Evolutionary conservation across 2,113 vertebrate species (phyloP).

Genomic region (Pleuronectes platessa): DNA sequence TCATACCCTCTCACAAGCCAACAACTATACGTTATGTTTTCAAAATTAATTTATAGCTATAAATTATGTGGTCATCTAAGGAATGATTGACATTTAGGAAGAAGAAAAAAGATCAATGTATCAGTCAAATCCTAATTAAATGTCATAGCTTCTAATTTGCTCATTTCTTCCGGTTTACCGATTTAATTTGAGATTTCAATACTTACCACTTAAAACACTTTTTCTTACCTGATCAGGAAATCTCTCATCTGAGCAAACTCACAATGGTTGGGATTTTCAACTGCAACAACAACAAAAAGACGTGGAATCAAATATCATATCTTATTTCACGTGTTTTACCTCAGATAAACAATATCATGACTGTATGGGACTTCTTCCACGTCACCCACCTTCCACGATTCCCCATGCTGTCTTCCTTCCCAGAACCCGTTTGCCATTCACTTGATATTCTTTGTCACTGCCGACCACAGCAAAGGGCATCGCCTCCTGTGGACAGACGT

Average conservation of each 20-base stretch:
- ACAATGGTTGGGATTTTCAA: conserved; percentile 97
- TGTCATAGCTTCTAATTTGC: too few species aligned
- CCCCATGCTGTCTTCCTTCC: conserved; percentile 97
- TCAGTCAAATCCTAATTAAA: too few species aligned
- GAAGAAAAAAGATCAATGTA: too few species aligned
- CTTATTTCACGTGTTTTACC: not conserved
- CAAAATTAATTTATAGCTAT: too few species aligned
- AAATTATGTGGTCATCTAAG: too few species aligned
- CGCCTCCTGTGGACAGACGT: conserved; percentile 84
- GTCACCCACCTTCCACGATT: conserved; percentile 92
- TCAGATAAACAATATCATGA: not conserved
- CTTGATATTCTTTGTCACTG: conserved; percentile 98
- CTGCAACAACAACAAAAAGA: conserved; percentile 80
- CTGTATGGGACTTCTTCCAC: not conserved
- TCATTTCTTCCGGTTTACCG: not conserved
- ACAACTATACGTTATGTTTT: too few species aligned
- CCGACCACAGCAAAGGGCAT: conserved; percentile 98
- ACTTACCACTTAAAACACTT: not conserved
- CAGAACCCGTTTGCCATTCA: conserved; percentile 93
- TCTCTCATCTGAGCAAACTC: conserved; percentile 96
- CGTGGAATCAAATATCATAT: not conserved
- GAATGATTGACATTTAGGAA: too few species aligned
- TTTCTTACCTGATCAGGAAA: conserved; percentile 94
- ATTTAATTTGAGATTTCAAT: not conserved
- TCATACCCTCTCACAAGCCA: not conserved